Evolutionary conservation across 2,113 vertebrate genomes (phyloP), one percentile per base, ranked within the genome.

Genomic region (Puma concolor): DNA sequence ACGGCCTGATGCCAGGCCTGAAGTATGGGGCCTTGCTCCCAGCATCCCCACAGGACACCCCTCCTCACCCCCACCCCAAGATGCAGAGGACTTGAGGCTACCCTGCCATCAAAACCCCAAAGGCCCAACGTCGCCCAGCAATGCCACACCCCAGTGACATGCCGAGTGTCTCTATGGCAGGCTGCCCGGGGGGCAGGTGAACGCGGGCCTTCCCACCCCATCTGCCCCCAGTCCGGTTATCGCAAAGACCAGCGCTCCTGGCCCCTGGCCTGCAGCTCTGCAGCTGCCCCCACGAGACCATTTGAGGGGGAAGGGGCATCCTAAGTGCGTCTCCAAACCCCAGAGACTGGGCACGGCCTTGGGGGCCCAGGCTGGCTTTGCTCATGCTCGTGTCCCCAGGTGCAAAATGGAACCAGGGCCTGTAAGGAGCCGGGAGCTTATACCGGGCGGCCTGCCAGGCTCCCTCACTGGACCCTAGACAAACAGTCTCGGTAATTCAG

Each of bases 121-220:
- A 27, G 74, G 33, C 38, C 29, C n/a, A 9, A 36, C 5, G 72
- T 48, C 38, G 15, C 8, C 13, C 19, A 71, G 60, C 7, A 57
- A n/a, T 63, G 31, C 38, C 2, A 9, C 16, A 41, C 4, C 29
- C 13, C 38, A 8, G 3, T 16, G 0, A 2, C 5, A 14, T 23
- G 52, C n/a, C 12, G 5, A 52, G 6, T 19, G 44, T 41, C 36
- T 80, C 74, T 2, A 5, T 1, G 11, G 41, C 5, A 0, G 15
- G 85, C 33, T 52, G 27, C 27, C 23, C 31, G 33, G 63, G 13
- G 31, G 3, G 17, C 29, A 41, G 14, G 60, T 23, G 23, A 82
- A n/a, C 21, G 23, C 25, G 63, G 21, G 25, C 6, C 33, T 54
- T 63, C 27, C 50, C 38, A 50, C 7, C 21, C 52, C 29, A 64